Base-by-base conservation (phyloP, 2,113 vertebrate species). In the Chiloscyllium plagiosum region DNA sequence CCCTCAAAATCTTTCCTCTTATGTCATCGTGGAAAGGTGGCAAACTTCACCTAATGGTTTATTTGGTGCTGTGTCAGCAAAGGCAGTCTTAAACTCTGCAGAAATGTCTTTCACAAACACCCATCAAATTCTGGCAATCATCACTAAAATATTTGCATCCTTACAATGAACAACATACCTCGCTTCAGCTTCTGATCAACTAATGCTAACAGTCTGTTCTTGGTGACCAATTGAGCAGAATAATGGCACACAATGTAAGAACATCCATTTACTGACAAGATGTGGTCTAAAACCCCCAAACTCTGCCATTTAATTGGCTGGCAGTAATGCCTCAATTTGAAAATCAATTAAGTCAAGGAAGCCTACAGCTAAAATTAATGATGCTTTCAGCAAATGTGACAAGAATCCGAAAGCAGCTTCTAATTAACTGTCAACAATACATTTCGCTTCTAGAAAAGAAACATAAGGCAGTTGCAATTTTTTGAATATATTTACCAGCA, bases 381-480 rank as follows among this genome's bases (percentile, higher is more conserved):
- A 61, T 61, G 52, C 87, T 19, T 92, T n/a, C n/a, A 65, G n/a
- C 29, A 92, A 76, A 61, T 29, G 87, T 92, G 87, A 92, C 56
- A 61, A 61, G 87, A 92, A 65, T 92, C 2, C 80, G 4, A 92
- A 15, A 65, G 87, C 56, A 92, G 56, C 24, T 29, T 92, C 87
- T 92, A 92, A 92, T 92, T 92, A 92, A 65, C 87, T 92, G 87
- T 61, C 87, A 92, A 92, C 87, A 92, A 92, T 92, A 61, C 56
- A 92, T 61, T 65, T 92, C 65, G 87, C 52, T 92, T 92, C 52
- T 61, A 29, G 29, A 92, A 65, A 65, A 92, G 87, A 92, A 29
- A 61, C 87, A 61, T 33, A 33, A 92, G 87, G 52, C 87, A 92
- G 56, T 56, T 65, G 87, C 12, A 92, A 65, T 6, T n/a, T 92